Evolutionary conservation across 2,888 invertebrate genomes (phyloP).

Genomic region (Crossocerus cetratus): DNA sequence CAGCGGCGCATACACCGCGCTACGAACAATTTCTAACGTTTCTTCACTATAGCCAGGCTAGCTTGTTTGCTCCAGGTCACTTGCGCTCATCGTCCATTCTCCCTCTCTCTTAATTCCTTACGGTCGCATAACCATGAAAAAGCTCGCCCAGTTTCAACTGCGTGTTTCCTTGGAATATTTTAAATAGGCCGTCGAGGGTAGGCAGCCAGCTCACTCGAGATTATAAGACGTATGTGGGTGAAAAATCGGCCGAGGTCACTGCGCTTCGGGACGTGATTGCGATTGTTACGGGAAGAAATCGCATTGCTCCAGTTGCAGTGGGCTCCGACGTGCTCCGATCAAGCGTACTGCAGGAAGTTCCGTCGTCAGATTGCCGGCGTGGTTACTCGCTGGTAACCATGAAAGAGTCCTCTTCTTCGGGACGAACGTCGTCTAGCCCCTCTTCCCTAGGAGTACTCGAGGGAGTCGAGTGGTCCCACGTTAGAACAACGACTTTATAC

Average conservation of each 20-base stretch:
- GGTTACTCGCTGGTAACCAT: conserved; percentile 37
- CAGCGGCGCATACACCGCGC: not conserved
- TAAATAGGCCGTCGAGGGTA: not conserved
- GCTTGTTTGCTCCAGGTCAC: not conserved
- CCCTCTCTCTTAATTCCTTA: not conserved
- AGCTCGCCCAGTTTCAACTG: not conserved
- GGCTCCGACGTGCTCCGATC: too few species aligned
- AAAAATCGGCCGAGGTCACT: too few species aligned
- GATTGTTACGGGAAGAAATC: too few species aligned
- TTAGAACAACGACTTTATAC: conserved; percentile 59
- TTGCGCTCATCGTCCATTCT: not conserved
- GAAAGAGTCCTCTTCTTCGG: conserved; percentile 45
- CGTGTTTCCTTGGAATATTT: not conserved
- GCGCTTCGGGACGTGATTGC: too few species aligned
- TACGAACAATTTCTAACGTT: not conserved
- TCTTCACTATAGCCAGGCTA: not conserved
- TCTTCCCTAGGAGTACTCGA: conserved; percentile 56
- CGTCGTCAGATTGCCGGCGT: conserved; percentile 25
- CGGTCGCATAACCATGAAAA: not conserved
- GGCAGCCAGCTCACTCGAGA: not conserved
- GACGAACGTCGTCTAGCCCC: conserved; percentile 49
- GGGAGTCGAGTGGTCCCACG: conserved; percentile 55
- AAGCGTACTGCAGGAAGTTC: conserved; percentile 8
- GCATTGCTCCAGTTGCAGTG: too few species aligned
- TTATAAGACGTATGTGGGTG: not conserved